phyloP scores from a whole-genome alignment of 2,113 vertebrate species.

The Naja naja region DNA sequence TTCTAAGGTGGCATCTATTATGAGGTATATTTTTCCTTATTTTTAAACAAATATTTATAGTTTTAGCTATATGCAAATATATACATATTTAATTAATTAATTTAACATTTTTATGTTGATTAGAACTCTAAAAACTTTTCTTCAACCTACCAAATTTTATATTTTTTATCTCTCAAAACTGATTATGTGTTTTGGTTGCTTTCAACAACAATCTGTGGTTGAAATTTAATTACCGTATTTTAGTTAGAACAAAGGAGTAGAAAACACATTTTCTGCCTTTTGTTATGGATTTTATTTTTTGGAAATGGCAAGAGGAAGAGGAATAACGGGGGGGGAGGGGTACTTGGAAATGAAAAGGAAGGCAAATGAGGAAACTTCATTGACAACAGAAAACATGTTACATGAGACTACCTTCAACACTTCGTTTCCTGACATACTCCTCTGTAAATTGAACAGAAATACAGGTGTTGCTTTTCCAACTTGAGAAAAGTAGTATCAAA shows the following conservation, averaged over 20 bases:
- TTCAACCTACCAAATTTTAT: neutral
- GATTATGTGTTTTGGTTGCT: neutral
- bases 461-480: neutral
- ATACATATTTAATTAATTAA: neutral
- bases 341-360: neutral
- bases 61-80: neutral
- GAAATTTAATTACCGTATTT: neutral
- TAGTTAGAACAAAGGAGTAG: neutral
- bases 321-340: neutral
- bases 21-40: neutral
- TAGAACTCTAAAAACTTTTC: neutral
- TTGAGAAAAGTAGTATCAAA: neutral
- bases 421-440: neutral
- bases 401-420: neutral
- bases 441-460: neutral
- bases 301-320: neutral
- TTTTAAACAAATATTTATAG: neutral
- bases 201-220: neutral
- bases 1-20: neutral
- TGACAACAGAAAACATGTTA: neutral
- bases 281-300: neutral
- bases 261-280: neutral
- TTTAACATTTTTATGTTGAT: neutral
- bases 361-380: neutral
- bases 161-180: neutral